Evolutionary conservation across 2,888 invertebrate species (phyloP), one percentile per base, ranked within the genome.

Genomic region (Xylota segnis): DNA sequence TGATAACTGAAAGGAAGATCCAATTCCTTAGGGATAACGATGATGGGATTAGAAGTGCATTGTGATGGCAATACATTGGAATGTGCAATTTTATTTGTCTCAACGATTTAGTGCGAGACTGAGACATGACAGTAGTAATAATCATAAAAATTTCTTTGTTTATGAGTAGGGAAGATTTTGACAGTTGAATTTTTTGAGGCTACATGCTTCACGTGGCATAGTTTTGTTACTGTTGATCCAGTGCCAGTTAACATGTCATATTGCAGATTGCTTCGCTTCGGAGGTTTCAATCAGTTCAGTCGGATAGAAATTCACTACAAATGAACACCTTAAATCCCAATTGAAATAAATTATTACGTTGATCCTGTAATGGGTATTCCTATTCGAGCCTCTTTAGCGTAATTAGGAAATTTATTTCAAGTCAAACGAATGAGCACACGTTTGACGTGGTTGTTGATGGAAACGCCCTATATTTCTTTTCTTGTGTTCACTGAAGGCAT

Each of bases 21-120:
- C 10, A 50, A 50, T 10, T 50, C 5, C 23, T 23, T 0, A 12
- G 5, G 50, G 50, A 50, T 50, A 10, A 23, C 23, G 23, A 18
- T 23, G 23, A 50, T 23, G 18, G 50, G 18, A 18, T 50, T 10
- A 50, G 9, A 50, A 50, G 23, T 9, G 16, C 16, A 18, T 9
- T 45, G 16, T 45, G 7, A 50, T 47, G 14, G 2, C 18, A 23
- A 18, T 10, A 6, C 6, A 12, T 16, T 4, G 16, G 2, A 18
- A 10, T 47, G 47, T 23, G 50, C 50, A 23, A 47, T 50, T 50
- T 10, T 50, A 50, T 50, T 50, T 50, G 50, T 23, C 10, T 9
- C 4, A 23, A 10, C 3, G 18, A 50, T 16, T 23, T 23, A 50
- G 23, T 12, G 1, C 12, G 50, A 23, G 23, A 50, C 2, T 18